A percentile compares a stretch with the other conserved stretches of the same genome.
These are phyloP conservation scores for Azorinus chamasolen DNA, from an alignment of 2,888 invertebrate species.

Conservation along the genomic window DNA sequence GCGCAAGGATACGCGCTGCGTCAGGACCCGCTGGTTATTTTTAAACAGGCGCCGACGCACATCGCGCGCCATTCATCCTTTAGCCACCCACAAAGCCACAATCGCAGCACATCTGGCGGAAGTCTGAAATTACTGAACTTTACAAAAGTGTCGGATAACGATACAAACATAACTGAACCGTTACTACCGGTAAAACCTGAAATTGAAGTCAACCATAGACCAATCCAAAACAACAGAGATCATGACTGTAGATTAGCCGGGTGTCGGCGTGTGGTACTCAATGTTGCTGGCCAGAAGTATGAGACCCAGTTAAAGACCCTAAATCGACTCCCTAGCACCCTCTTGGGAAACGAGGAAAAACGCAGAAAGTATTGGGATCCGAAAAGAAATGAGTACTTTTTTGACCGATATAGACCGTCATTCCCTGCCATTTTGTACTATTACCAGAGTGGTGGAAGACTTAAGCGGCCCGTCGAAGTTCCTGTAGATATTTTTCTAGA, in stretches of 20 bases:
- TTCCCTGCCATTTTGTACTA: conserved; percentile 85
- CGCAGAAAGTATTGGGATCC: conserved; percentile 82
- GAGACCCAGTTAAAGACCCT: conserved; percentile 85
- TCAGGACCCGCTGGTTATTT: conserved; percentile 45
- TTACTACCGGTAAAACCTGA: conserved; percentile 19
- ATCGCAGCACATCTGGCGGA: conserved; percentile 27
- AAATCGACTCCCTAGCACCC: conserved; percentile 83
- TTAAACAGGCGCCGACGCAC: conserved; percentile 45
- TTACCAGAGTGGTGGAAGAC: conserved; percentile 86
- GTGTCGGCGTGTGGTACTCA: conserved; percentile 80
- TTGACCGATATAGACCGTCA: conserved; percentile 84
- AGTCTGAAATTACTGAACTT: conserved; percentile 12
- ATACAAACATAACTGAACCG: background rate
- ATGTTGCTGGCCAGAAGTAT: conserved; percentile 84
- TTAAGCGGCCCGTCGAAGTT: conserved; percentile 86
- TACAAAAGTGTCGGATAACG: background rate
- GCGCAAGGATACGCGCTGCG: conserved; percentile 46
- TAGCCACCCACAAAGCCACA: conserved; percentile 17
- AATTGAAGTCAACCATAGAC: background rate
- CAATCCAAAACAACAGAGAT: conserved; percentile 1
- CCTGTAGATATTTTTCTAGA: conserved; percentile 87
- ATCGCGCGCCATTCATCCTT: background rate
- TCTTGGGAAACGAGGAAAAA: conserved; percentile 82
- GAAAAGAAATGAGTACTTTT: conserved; percentile 82
- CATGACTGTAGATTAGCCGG: conserved; percentile 77